phyloP scores from a whole-genome alignment of 2,113 vertebrate genomes.

The Hippocampus comes region DNA sequence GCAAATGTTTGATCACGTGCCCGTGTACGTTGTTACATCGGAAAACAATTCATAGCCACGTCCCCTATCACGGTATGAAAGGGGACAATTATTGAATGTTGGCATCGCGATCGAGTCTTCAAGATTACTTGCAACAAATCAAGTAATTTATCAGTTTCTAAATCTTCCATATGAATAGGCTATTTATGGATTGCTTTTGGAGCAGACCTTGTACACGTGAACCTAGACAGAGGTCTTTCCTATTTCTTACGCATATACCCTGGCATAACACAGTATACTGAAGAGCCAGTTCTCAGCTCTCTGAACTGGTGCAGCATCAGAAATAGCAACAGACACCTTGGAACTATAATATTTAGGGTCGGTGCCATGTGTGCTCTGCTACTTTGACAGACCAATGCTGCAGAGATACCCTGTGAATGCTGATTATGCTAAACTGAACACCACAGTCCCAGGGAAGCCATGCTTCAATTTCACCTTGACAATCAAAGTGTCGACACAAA shows the following conservation, averaged over 20 bases:
- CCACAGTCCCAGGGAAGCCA: slow-evolving; percentile 31
- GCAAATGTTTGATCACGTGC: slow-evolving; percentile 34
- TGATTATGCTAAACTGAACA: slow-evolving; percentile 55
- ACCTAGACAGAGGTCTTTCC: not conserved
- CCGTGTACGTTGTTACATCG: slow-evolving; percentile 41
- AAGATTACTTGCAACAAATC: no score
- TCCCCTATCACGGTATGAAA: slow-evolving; percentile 27
- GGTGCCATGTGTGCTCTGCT: not conserved
- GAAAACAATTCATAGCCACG: slow-evolving; percentile 43
- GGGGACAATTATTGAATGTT: slow-evolving; percentile 36
- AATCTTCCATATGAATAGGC: not conserved
- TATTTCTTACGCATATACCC: slow-evolving; percentile 5
- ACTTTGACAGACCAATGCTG: slow-evolving; percentile 54
- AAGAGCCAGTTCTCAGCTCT: not conserved
- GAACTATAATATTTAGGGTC: slow-evolving; percentile 16
- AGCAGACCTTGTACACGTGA: not conserved
- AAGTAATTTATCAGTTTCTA: not conserved
- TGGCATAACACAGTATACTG: not conserved
- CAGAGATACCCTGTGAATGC: slow-evolving; percentile 46
- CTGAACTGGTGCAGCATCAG: not conserved
- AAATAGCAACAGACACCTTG: slow-evolving; percentile 13
- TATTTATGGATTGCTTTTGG: not conserved
- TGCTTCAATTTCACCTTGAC: slow-evolving; percentile 57
- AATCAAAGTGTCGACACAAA: slow-evolving; percentile 47
- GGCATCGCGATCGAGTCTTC: no score